phyloP scores from a whole-genome alignment of 2,797 vertebrate species.

The Gadopsis marmoratus region DNA sequence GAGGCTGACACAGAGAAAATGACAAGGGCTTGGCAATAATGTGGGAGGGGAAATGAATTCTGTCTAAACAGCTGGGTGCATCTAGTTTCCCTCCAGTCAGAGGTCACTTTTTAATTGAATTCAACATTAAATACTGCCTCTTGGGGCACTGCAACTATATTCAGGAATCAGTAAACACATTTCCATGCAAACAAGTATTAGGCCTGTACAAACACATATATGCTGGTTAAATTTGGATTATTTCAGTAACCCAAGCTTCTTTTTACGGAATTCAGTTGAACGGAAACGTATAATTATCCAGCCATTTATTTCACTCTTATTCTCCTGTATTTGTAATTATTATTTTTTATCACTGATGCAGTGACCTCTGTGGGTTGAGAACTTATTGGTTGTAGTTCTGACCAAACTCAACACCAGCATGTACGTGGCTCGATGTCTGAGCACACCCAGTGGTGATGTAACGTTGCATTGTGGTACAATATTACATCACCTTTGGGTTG shows the following conservation, averaged over 20 bases:
- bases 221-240: background rate
- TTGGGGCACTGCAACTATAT: slow-evolving; percentile 49
- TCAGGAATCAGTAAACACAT: slow-evolving; percentile 60
- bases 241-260: background rate
- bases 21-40: slow-evolving; percentile 7
- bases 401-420: background rate
- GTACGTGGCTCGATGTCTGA: background rate
- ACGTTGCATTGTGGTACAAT: background rate
- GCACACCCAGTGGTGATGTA: background rate
- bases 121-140: slow-evolving; percentile 36
- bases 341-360: background rate
- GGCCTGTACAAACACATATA: background rate
- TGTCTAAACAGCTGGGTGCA: slow-evolving; percentile 21
- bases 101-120: slow-evolving; percentile 33
- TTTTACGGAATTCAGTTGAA: background rate
- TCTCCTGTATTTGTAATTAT: background rate
- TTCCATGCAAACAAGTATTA: slow-evolving; percentile 43
- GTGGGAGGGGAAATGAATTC: slow-evolving; percentile 28
- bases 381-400: background rate
- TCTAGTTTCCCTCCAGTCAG: slow-evolving; percentile 15
- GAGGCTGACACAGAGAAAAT: slow-evolving; percentile 35
- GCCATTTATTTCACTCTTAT: background rate
- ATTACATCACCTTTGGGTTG: background rate
- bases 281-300: background rate
- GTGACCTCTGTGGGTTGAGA: background rate